Conservation (phyloP, 2,797 vertebrate species). For the Semotilus atromaculatus region DNA sequence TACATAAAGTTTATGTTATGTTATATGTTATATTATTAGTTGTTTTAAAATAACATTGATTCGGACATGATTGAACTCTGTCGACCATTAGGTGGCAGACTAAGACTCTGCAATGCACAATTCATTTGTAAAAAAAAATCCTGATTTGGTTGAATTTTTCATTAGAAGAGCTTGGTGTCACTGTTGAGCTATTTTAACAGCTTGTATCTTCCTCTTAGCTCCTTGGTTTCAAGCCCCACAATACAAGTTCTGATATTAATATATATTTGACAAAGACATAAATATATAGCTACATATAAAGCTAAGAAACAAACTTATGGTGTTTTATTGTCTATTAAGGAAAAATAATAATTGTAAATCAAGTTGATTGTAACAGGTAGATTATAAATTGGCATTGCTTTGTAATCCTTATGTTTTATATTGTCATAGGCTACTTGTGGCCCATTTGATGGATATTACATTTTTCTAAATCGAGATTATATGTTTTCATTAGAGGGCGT, state of each 20-base stretch:
- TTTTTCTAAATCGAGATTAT: neutral
- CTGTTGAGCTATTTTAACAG: conserved; percentile 71
- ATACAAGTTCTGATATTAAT: conserved; percentile 30
- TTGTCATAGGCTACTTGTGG: neutral
- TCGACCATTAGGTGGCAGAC: conserved; percentile 24
- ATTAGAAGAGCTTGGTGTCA: conserved; percentile 70
- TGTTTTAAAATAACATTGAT: too few relatives aligned
- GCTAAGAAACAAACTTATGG: conserved; percentile 34
- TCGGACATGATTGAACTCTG: too few relatives aligned
- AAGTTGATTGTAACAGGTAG: neutral
- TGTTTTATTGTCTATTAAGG: conserved; percentile 27
- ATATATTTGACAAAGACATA: conserved; percentile 34
- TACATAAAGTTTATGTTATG: too few relatives aligned
- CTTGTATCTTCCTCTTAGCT: neutral
- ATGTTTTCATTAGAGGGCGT: neutral
- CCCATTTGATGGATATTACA: neutral
- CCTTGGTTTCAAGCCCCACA: neutral
- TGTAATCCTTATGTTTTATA: conserved; percentile 29
- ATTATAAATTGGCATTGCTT: neutral
- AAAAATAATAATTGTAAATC: conserved; percentile 13
- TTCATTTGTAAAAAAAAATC: neutral
- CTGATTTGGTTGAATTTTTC: conserved; percentile 35
- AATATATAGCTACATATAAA: conserved; percentile 33
- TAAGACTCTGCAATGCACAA: neutral
- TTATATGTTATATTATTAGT: too few relatives aligned